Evolutionary conservation across 2,113 vertebrate genomes (phyloP), one percentile per base, ranked within the genome.

Genomic region (Tenrec ecaudatus): DNA sequence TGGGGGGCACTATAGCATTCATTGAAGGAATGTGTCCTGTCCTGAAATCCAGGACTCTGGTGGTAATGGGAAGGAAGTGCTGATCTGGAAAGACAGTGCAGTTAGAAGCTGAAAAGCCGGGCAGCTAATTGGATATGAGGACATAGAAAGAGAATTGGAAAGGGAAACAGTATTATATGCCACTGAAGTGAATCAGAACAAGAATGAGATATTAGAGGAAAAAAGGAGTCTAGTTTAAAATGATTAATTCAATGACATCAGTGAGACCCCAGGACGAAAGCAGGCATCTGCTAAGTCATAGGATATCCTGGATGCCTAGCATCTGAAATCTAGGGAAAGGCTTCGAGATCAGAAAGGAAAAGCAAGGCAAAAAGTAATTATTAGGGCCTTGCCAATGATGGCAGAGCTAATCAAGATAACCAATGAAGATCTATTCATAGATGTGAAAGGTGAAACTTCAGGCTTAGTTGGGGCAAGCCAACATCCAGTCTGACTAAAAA

Each of bases 321-420:
- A 86, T 23, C 93, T 79, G 75, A 76, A 8, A 14, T 86, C 8
- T 76, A 71, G 16, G 1, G 69, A 22, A 62, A 14, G 76, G 2
- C 15, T 90, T 22, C 68, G 73, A 92, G n/a, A 83, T 94, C 31
- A 90, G 62, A 80, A n/a, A 84, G 76, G 23, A 90, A 33, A 62
- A 81, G 33, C 73, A 29, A 85, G 27, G 11, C 86, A 8, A 66
- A 47, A 6, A 86, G 36, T 40, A 64, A 83, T 82, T 33, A 20
- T 86, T 87, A 86, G 31, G 33, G n/a, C 22, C 83, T 91, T 66
- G 6, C 38, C 60, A 47, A 14, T 53, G 47, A 53, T 53, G 47
- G 47, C 47, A 53, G 47, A 53, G 47, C 23, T 62, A 62, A 62
- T 22, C 14, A 53, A 53, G 47, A 53, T 53, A 53, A 53, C 47